A percentile compares a stretch with the other conserved stretches of the same genome.
Conservation (phyloP, 2,888 invertebrate genomes). For the Phytoseiulus persimilis region DNA sequence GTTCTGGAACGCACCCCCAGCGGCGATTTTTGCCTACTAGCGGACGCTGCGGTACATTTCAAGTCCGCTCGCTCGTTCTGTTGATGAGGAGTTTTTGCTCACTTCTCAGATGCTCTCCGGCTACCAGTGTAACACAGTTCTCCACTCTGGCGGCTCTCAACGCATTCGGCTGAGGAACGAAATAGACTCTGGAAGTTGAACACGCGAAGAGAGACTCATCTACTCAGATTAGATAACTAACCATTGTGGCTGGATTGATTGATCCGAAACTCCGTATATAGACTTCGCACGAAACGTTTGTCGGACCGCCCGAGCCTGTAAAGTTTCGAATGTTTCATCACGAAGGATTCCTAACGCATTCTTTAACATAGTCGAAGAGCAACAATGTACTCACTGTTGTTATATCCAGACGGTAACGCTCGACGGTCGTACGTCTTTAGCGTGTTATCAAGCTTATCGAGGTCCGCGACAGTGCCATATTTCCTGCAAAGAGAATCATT, state of each 20-base stretch:
- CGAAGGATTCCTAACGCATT: too few relatives aligned
- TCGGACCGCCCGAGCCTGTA: constrained; percentile 45
- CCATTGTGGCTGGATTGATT: constrained; percentile 48
- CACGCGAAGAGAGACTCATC: background rate
- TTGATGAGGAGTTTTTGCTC: too few relatives aligned
- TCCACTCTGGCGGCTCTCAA: too few relatives aligned
- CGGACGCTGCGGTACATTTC: too few relatives aligned
- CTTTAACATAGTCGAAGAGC: too few relatives aligned
- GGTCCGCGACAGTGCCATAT: constrained; percentile 42
- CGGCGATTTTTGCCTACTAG: too few relatives aligned
- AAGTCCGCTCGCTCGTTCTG: too few relatives aligned
- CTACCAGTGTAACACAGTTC: too few relatives aligned
- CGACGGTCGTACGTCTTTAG: constrained; percentile 45
- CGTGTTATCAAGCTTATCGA: constrained; percentile 44
- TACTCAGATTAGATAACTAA: constrained; percentile 40
- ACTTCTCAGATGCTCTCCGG: too few relatives aligned
- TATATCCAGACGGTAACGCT: constrained; percentile 44
- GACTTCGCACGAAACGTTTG: constrained; percentile 46
- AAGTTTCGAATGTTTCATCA: background rate
- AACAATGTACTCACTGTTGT: constrained; percentile 44
- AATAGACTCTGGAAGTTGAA: background rate
- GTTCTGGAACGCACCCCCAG: too few relatives aligned
- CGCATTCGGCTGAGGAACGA: too few relatives aligned
- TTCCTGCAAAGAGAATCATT: background rate
- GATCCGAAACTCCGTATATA: constrained; percentile 47